Base-by-base conservation (phyloP, 2,797 vertebrate species). In the Yasuhikotakia modesta region DNA sequence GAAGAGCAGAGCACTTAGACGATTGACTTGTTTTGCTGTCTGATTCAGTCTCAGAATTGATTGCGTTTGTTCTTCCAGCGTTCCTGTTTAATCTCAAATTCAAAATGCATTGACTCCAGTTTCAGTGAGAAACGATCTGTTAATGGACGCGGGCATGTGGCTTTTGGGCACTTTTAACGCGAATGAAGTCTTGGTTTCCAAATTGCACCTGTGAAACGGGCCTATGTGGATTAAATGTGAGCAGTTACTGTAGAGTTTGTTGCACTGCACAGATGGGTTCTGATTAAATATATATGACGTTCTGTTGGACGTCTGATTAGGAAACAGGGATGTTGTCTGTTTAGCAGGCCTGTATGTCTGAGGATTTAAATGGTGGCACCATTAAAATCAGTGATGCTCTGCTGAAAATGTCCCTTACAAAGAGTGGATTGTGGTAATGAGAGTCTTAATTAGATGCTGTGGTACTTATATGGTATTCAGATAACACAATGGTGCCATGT, bases 1-100 rank as follows among this genome's bases (percentile, higher is more conserved):
- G 70, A 90, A 87, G 84, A 89, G 85, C 85, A 85, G 86, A 88
- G 87, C 88, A 88, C 88, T 93, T 90, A 86, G 87, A 87, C 85
- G 85, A 86, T 90, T 90, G 87, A 84, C 85, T 90, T 72, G 73
- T 68, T 35, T 71, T n/a, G 4, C 68, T 61, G 57, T 90, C 84
- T 86, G 75, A 57, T 63, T 70, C 61, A 45, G 68, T 71, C 52
- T 87, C 78, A 80, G 88, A 87, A 90, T 87, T 90, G 90, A 92
- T 89, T 91, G 80, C 79, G 85, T 88, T 89, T 88, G 82, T 82
- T 86, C 83, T 90, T 85, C 86, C 87, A 32, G 45, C 86, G 87
- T 89, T 80, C 87, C 85, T 81, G 85, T 91, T 89, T 90, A 91
- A 91, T 91, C 91, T 90, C 87, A 90, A 88, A 89, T 87, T 90